These are phyloP conservation scores for Anaspis maculata DNA, from an alignment of 2,888 invertebrate species.

Conservation along the genomic window DNA sequence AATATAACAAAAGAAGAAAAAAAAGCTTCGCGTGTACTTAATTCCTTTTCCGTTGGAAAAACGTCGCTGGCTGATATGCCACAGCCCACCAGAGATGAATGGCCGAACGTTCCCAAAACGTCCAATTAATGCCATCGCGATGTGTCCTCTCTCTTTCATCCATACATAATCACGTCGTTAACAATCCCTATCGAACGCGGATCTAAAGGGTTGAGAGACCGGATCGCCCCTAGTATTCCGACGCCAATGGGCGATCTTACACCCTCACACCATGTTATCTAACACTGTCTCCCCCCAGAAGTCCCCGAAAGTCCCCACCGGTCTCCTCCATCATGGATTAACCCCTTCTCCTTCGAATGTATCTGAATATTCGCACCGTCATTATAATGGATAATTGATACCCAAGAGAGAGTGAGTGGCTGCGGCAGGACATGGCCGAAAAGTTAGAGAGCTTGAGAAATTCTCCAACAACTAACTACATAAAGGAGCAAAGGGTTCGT, in stretches of 20 bases:
- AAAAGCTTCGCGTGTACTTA: no score
- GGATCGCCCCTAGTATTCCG: conserved; percentile 29
- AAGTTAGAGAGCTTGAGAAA: conserved; percentile 16
- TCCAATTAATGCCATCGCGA: no score
- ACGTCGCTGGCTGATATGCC: no score
- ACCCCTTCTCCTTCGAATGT: conserved; percentile 31
- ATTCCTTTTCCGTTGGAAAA: no score
- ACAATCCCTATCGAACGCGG: conserved; percentile 37
- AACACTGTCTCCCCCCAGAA: conserved; percentile 20
- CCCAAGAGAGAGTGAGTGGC: conserved; percentile 9
- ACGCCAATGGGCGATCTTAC: conserved; percentile 38
- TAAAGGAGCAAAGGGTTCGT: no score
- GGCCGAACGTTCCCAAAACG: no score
- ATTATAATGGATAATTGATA: conserved; percentile 25
- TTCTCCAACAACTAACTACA: no score
- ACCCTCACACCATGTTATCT: conserved; percentile 39
- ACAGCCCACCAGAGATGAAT: no score
- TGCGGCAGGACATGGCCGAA: conserved; percentile 16
- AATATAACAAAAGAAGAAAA: no score
- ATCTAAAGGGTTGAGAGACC: conserved; percentile 34
- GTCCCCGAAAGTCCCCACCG: conserved; percentile 15
- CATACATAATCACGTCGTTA: conserved; percentile 37
- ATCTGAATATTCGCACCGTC: conserved; percentile 19
- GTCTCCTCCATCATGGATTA: conserved; percentile 34
- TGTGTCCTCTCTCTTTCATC: no score